Base-by-base conservation (phyloP, 2,888 invertebrate species). In the Heliconius sara region DNA sequence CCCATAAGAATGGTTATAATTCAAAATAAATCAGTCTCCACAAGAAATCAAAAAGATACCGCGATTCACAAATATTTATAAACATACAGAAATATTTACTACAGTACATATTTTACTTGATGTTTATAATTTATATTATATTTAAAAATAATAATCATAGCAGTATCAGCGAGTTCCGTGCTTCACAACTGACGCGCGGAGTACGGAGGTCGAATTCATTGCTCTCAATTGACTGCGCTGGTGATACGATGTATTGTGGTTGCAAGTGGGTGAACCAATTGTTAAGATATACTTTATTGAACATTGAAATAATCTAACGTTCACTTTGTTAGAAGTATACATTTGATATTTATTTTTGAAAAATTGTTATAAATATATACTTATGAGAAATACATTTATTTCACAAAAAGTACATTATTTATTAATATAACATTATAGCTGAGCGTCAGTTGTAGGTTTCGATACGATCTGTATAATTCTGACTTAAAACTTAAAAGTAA, bases 141-240 rank as follows among this genome's bases (percentile, higher is more conserved):
- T 25, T 7, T 60, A 60, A 60, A 57, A 60, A 39, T 9, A 52
- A 73, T 34, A 60, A 73, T 60, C 68, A 78, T 68, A 75, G 63
- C 74, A 22, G 75, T 63, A 79, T 34, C n/a, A 16, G 60, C 73
- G 34, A 73, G 73, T 60, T 73, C 34, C 34, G 73, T 27, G 70
- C 70, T 70, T 25, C 60, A 60, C 73, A 34, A 73, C 34, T 73
- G 34, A 73, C 73, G 73, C 30, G 57, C 73, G 60, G 34, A 60
- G 73, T 73, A 60, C 73, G 77, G 92, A 93, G 93, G 93, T 92
- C 92, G 87, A 88, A 91, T 92, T 88, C 90, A 93, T 93, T 92
- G 91, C 84, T 87, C 87, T 84, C 93, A 93, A 93, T 93, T 93
- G 91, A 88, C 85, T 84, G 85, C 84, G 85, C 87, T 84, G 86